Evolutionary conservation across 2,888 invertebrate species (phyloP), one percentile per base, ranked within the genome.

Genomic region (Pseudoips prasinana): DNA sequence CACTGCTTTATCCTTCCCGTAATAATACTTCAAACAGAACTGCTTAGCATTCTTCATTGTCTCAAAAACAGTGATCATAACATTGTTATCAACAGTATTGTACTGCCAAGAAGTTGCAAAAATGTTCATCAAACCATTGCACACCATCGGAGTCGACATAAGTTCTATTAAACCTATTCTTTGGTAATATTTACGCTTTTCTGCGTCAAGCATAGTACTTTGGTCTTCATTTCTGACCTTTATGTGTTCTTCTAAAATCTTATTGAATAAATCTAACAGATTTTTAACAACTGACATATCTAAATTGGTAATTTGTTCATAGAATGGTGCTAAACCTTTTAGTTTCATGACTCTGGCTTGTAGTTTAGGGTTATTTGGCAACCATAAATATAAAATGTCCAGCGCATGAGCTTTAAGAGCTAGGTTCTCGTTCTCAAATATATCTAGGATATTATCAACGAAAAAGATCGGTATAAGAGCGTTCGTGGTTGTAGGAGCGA

Each of bases 261-360:
- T 74, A 50, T 79, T 80, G 8, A 86, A 83, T 0, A 87, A 45
- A 6, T 76, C 68, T 3, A 87, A 38, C 7, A 83, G 46, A 1
- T 51, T 65, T 10, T 64, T 44, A 4, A 79, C 57, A 0, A 62
- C 63, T 0, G 58, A 47, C 0, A 53, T 39, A 7, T 82, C 79
- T 8, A 86, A 35, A 30, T 76, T 73, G 0, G 56, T 9, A 0
- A 82, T 53, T 50, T 85, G 81, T 0, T 67, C 22, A 31, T 86
- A 86, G 39, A 87, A 85, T 0, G 76, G 70, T 24, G 75, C 71
- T 0, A 87, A 33, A 0, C 86, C 85, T 58, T 73, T 80, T 1
- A 70, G 14, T 45, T 76, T 78, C 77, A 86, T 83, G 0, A 86
- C 69, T 9, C 77, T 58, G 0, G 73, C 64, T 57, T 87, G 87